Base-by-base conservation (phyloP, 2,113 vertebrate species). In the Apus apus region DNA sequence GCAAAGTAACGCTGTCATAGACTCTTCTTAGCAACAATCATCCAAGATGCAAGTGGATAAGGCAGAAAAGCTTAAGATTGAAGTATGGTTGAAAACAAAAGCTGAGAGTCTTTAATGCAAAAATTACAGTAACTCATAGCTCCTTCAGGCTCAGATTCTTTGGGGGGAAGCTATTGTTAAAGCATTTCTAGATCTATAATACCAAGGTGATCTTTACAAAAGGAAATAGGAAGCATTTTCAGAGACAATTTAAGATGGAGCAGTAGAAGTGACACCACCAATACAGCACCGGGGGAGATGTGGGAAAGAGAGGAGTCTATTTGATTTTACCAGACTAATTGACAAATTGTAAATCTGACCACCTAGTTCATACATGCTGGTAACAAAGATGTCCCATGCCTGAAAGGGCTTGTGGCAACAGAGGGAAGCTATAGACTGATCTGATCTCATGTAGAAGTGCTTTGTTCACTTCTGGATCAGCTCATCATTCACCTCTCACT, bases 311-410 rank as follows among this genome's bases (percentile, higher is more conserved):
- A 4, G 85, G 89, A 81, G 58, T 78, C 81, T 88, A n/a, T 87
- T 51, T 29, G 25, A 95, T 96, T 79, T 90, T 91, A 78, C 51
- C 89, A 89, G 74, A 71, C 86, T 84, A 87, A 96, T 10, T 21
- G 29, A 86, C 83, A 97, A 95, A 97, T 85, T 97, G 80, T 94
- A 90, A 74, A 95, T 87, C 88, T 96, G 94, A 89, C 83, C 90
- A 95, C 94, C 90, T 94, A 93, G 90, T 77, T 96, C 87, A 79
- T 70, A 88, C 58, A 62, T 71, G 77, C 85, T 95, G 90, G 89
- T 82, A 48, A 97, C 72, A 90, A 94, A 65, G 50, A 54, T 36
- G 27, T 64, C 60, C 43, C 48, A 62, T 71, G 21, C 56, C 71
- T 65, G 56, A 48, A 73, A 73, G 21, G 38, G 34, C 1, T 2